Evolutionary conservation across 2,888 invertebrate species (phyloP).

Genomic region (Eupithecia tripunctaria): DNA sequence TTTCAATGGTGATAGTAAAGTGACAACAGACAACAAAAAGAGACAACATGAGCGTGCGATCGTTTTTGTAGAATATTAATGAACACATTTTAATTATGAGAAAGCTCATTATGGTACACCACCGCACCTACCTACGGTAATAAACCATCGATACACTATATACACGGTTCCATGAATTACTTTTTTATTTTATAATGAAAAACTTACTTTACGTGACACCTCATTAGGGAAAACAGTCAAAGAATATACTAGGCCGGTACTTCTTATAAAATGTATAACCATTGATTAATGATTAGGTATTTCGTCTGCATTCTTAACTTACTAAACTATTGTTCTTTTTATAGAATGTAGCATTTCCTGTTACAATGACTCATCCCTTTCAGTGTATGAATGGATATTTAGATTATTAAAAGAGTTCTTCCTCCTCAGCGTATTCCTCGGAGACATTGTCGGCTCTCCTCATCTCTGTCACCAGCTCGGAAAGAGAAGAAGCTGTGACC

Average conservation of each 20-base stretch:
- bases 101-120: not conserved
- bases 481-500: constrained; percentile 82
- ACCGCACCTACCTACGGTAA: not conserved
- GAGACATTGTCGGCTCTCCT: constrained; percentile 92
- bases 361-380: constrained; percentile 61
- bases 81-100: not conserved
- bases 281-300: constrained; percentile 32
- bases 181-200: not conserved
- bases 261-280: constrained; percentile 9
- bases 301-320: constrained; percentile 43
- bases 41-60: not conserved
- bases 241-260: not conserved
- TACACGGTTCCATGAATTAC: not conserved
- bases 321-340: constrained; percentile 53
- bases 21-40: not conserved
- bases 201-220: not conserved
- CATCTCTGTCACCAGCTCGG: constrained; percentile 91
- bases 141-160: not conserved
- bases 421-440: constrained; percentile 92
- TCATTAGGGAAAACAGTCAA: too few species aligned
- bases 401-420: constrained; percentile 88
- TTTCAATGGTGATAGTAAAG: not conserved
- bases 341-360: constrained; percentile 65
- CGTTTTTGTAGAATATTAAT: not conserved
- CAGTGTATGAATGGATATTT: not conserved